These are phyloP conservation scores for Eriosoma lanigerum DNA, from an alignment of 1,140 invertebrate species.

Conservation along the genomic window DNA sequence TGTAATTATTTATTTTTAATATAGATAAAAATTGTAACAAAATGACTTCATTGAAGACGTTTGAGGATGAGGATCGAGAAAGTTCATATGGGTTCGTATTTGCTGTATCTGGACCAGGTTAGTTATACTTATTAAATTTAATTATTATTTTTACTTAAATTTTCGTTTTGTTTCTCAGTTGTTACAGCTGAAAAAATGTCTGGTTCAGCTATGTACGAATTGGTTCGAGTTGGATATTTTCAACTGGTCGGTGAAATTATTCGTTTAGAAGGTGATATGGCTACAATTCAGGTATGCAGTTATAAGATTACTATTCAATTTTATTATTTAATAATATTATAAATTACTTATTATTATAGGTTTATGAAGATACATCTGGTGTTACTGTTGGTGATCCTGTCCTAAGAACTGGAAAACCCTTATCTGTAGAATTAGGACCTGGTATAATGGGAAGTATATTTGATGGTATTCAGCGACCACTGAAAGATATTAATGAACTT, in stretches of 20 bases:
- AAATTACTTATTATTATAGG: conserved; percentile 62
- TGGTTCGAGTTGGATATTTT: conserved; percentile 96
- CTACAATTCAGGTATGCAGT: conserved; percentile 86
- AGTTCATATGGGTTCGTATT: conserved; percentile 91
- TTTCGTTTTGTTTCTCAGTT: conserved; percentile 67
- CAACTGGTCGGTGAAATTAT: conserved; percentile 99
- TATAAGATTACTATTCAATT: background rate
- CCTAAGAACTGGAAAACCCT: conserved; percentile 93
- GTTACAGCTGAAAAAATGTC: conserved; percentile 99
- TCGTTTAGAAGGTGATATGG: conserved; percentile 97
- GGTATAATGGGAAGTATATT: conserved; percentile 99
- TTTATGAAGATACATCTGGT: conserved; percentile 99
- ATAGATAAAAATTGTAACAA: conserved; percentile 40
- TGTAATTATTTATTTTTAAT: background rate
- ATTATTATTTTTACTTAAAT: conserved; percentile 9
- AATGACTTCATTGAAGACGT: conserved; percentile 62
- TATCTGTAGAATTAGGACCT: conserved; percentile 98
- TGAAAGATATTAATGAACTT: conserved; percentile 93
- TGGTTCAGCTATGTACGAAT: conserved; percentile 99
- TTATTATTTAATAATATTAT: background rate
- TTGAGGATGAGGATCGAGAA: conserved; percentile 84
- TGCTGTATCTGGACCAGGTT: conserved; percentile 96
- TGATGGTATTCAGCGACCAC: conserved; percentile 98
- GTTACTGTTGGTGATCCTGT: conserved; percentile 99
- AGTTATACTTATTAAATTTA: conserved; percentile 57